Evolutionary conservation across 2,113 vertebrate species (phyloP).

Genomic region (Cephalopterus ornatus): DNA sequence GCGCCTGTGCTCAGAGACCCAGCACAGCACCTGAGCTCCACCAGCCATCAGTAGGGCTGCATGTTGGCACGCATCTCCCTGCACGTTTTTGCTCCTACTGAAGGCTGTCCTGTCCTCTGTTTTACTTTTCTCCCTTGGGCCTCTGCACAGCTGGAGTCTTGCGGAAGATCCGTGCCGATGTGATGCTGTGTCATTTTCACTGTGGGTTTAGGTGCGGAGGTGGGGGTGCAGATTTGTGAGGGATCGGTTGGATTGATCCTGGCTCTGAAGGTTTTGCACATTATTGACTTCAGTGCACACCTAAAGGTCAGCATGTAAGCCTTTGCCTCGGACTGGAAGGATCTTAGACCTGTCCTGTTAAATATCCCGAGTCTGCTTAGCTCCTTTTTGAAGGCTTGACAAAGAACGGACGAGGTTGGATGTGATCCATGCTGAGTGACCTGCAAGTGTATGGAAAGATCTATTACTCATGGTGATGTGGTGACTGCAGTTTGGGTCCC

Average conservation of each 20-base stretch:
- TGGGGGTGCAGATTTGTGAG: background rate
- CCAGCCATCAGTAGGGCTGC: accelerated
- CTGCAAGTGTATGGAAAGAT: background rate
- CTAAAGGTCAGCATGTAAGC: accelerated
- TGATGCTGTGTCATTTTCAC: background rate
- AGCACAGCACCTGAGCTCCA: accelerated
- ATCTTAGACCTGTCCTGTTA: background rate
- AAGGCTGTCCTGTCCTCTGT: background rate
- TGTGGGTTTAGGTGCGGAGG: background rate
- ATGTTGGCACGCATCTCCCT: accelerated
- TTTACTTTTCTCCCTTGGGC: background rate
- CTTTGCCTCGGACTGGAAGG: background rate
- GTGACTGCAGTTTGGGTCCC: background rate
- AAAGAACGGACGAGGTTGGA: background rate
- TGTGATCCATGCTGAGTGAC: accelerated
- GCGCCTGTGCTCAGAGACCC: accelerated
- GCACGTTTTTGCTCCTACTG: background rate
- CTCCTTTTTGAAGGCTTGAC: background rate
- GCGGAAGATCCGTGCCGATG: accelerated
- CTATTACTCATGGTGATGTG: accelerated
- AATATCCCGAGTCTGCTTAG: background rate
- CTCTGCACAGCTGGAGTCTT: background rate
- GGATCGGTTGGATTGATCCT: background rate
- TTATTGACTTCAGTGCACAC: background rate
- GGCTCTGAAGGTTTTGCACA: background rate